Conservation (phyloP, 2,797 vertebrate genomes). For the Apogon talboti region DNA sequence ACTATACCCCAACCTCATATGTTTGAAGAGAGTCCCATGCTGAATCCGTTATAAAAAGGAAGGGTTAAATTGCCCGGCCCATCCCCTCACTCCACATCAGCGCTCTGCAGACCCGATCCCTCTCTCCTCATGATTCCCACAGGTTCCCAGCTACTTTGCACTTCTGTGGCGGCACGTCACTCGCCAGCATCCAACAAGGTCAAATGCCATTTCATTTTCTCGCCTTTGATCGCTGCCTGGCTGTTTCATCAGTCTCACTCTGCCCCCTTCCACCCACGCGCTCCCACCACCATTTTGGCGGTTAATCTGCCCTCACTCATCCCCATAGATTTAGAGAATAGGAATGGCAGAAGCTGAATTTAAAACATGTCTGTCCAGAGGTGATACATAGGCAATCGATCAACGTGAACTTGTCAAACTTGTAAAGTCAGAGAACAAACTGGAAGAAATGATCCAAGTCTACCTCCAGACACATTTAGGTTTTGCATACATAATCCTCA, state of each 20-base stretch:
- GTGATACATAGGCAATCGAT: constrained; percentile 37
- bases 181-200: constrained; percentile 67
- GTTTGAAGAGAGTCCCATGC: constrained; percentile 23
- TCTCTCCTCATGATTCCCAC: constrained; percentile 47
- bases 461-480: not conserved
- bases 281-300: constrained; percentile 4
- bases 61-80: constrained; percentile 46
- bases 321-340: constrained; percentile 27
- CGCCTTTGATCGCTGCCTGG: constrained; percentile 70
- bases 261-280: constrained; percentile 13
- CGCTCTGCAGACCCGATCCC: constrained; percentile 38
- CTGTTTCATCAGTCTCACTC: constrained; percentile 66
- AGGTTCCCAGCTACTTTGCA: constrained; percentile 72
- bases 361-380: constrained; percentile 35
- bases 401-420: constrained; percentile 16
- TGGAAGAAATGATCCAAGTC: not conserved
- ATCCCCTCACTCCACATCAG: constrained; percentile 21
- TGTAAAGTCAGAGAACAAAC: not conserved
- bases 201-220: constrained; percentile 79
- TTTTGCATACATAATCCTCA: constrained; percentile 11
- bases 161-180: constrained; percentile 67
- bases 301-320: constrained; percentile 29
- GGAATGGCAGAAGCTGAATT: constrained; percentile 3
- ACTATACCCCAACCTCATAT: constrained; percentile 9
- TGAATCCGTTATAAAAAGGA: constrained; percentile 37